Evolutionary conservation across 2,888 invertebrate genomes (phyloP).

Genomic region (Bhutanitis thaidina): DNA sequence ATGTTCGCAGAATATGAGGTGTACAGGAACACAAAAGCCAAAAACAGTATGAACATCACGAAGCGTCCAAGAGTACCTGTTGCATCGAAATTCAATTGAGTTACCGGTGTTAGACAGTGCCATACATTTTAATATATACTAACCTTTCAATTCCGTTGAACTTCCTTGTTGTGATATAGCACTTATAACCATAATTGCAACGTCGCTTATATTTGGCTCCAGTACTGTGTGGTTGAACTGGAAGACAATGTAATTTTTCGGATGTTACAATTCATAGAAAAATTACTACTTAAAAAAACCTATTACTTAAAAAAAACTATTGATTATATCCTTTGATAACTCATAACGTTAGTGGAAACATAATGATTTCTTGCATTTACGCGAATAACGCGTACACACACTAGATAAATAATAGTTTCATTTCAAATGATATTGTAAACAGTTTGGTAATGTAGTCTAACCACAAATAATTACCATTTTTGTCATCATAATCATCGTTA

Average conservation of each 20-base stretch:
- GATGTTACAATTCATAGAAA: no score
- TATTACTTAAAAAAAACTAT: no score
- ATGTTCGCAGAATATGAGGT: slow-evolving; percentile 87
- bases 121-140: slow-evolving; percentile 12
- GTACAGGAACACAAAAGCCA: slow-evolving; percentile 83
- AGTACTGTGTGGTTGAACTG: slow-evolving; percentile 35
- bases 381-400: no score
- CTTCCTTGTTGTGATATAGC: slow-evolving; percentile 82
- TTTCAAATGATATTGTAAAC: no score
- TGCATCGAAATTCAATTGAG: slow-evolving; percentile 25
- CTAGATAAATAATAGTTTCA: no score
- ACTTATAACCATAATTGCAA: slow-evolving; percentile 74
- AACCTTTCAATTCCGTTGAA: slow-evolving; percentile 39
- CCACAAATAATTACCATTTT: no score
- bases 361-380: no score
- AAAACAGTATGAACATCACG: slow-evolving; percentile 80
- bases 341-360: no score
- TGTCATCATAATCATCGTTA: no score
- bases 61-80: slow-evolving; percentile 74
- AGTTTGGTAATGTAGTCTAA: no score
- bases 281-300: no score
- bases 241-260: neutral
- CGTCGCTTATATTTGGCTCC: slow-evolving; percentile 63
- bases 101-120: neutral
- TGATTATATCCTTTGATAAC: no score